Evolutionary conservation across 1,140 invertebrate species (phyloP).

Genomic region (Anadara kagoshimensis): DNA sequence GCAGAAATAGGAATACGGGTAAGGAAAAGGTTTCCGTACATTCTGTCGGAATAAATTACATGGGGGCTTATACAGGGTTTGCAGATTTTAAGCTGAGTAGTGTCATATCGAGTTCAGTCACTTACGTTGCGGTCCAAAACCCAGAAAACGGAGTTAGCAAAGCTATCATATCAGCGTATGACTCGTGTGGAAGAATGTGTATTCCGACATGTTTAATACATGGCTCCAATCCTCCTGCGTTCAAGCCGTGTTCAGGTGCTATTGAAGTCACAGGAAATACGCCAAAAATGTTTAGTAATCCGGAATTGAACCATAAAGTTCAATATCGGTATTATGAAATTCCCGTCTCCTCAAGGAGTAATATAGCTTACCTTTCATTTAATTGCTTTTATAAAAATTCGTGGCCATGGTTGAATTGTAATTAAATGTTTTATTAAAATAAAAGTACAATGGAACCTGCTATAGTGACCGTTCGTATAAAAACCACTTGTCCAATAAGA

Average conservation of each 20-base stretch:
- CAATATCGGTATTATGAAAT: no score
- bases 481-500: no score
- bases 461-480: no score
- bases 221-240: neutral
- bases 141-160: no score
- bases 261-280: neutral
- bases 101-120: neutral
- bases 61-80: neutral
- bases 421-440: no score
- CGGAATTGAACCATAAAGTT: no score
- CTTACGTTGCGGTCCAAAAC: neutral
- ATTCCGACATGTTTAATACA: neutral
- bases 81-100: neutral
- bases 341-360: no score
- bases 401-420: no score
- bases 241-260: neutral
- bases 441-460: no score
- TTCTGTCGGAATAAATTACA: neutral
- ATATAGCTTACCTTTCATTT: no score
- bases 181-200: neutral
- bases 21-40: neutral
- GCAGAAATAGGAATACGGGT: no score
- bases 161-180: neutral
- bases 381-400: no score
- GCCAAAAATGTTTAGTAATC: neutral